Base-by-base conservation (phyloP, 1,140 invertebrate species). In the Calosoma granatense region DNA sequence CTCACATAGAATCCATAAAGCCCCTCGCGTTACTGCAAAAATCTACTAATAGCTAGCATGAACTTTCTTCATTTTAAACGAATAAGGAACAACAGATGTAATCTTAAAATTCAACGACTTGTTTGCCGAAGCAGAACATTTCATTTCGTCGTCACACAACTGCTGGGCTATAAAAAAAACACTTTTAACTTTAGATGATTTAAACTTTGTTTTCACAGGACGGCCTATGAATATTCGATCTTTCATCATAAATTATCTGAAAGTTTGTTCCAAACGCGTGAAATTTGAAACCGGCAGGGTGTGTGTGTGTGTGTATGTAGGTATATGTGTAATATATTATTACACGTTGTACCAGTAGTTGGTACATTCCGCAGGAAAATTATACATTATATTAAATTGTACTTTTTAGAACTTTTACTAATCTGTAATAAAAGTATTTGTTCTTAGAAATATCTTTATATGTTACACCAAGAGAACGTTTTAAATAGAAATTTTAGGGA, bases 231-330 rank as follows among this genome's bases (percentile, higher is more conserved):
- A 60, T 60, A 60, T 57, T 55, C 22, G 41, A 60, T 21, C 59
- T 57, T 60, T 60, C 59, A 60, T 57, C 59, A 36, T 60, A 60
- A 60, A 60, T 60, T 60, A 60, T 57, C 59, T n/a, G n/a, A 57
- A 60, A 60, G 59, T 60, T 60, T 60, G 52, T 60, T 54, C 56
- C 26, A 60, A 60, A 60, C 56, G 59, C 51, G 59, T 60, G 59
- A 60, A 60, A 60, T 57, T 23, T 60, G 59, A 60, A 56, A 59
- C 58, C 55, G 55, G 52, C 55, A n/a, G n/a, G n/a, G n/a, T n/a
- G n/a, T n/a, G n/a, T n/a, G n/a, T n/a, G n/a, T n/a, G n/a, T n/a
- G n/a, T n/a, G n/a, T n/a, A n/a, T n/a, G n/a, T n/a, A n/a, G n/a
- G n/a, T 56, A 56, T 53, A 39, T 59, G 43, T 39, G 58, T 54